Conservation (phyloP, 2,888 invertebrate genomes). For the Nymphalis c-album region DNA sequence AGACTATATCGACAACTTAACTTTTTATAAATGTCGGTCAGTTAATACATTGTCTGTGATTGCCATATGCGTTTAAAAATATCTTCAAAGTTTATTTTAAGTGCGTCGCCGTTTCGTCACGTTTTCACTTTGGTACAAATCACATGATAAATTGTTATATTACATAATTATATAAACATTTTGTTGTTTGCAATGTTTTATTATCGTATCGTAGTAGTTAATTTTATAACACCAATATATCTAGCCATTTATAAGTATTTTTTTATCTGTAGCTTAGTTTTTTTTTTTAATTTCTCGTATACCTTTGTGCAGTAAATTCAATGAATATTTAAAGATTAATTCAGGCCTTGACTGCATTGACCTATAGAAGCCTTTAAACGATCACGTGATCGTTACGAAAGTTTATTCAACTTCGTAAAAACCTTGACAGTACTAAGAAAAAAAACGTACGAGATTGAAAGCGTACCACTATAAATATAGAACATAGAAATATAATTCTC, state of each 20-base stretch:
- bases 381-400: slow-evolving; percentile 13
- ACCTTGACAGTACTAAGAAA: not conserved
- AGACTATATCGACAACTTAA: no score
- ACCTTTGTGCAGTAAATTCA: not conserved
- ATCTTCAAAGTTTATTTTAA: no score
- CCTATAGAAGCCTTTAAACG: slow-evolving; percentile 2
- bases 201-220: no score
- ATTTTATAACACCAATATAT: no score
- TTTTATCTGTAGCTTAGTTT: no score
- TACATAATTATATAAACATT: not conserved
- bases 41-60: no score
- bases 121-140: not conserved
- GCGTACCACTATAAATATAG: not conserved
- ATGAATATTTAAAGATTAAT: not conserved
- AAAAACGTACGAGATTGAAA: not conserved
- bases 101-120: not conserved
- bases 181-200: not conserved
- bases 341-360: slow-evolving; percentile 23
- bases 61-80: no score
- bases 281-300: no score
- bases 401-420: slow-evolving; percentile 11
- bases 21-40: no score
- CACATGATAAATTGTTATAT: not conserved
- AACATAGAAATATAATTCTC: not conserved
- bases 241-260: no score